Evolutionary conservation across 2,888 invertebrate genomes (phyloP).

Genomic region (Lepidonotus clava): DNA sequence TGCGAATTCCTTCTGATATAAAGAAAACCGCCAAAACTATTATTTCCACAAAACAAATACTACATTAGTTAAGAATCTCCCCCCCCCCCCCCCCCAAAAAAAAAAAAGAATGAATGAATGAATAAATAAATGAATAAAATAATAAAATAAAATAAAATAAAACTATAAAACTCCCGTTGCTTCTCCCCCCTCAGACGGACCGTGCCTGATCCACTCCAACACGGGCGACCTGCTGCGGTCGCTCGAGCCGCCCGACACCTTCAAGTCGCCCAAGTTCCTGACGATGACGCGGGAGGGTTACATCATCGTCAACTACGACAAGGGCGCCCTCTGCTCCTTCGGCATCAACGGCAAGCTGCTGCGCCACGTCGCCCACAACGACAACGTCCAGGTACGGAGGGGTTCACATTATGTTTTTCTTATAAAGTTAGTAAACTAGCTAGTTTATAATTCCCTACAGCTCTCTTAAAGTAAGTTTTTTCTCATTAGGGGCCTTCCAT

Average conservation of each 20-base stretch:
- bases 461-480: no score
- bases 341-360: constrained; percentile 96
- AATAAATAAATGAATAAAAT: no score
- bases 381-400: constrained; percentile 91
- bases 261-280: constrained; percentile 88
- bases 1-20: no score
- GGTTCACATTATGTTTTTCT: background rate
- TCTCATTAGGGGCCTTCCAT: no score
- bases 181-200: constrained; percentile 88
- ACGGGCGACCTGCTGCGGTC: constrained; percentile 97
- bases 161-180: no score
- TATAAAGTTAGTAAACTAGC: background rate
- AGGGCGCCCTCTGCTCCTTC: constrained; percentile 94
- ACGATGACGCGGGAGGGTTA: constrained; percentile 98
- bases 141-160: no score
- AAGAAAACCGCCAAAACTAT: no score
- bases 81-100: no score
- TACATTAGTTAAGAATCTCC: no score
- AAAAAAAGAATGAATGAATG: no score
- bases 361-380: constrained; percentile 94
- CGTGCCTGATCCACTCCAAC: constrained; percentile 97
- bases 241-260: constrained; percentile 87
- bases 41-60: no score
- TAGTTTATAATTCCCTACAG: no score
- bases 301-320: constrained; percentile 94